A percentile compares a stretch with the other conserved stretches of the same genome.
Evolutionary conservation across 2,113 vertebrate genomes (phyloP).

Genomic region (Nicator chloris): DNA sequence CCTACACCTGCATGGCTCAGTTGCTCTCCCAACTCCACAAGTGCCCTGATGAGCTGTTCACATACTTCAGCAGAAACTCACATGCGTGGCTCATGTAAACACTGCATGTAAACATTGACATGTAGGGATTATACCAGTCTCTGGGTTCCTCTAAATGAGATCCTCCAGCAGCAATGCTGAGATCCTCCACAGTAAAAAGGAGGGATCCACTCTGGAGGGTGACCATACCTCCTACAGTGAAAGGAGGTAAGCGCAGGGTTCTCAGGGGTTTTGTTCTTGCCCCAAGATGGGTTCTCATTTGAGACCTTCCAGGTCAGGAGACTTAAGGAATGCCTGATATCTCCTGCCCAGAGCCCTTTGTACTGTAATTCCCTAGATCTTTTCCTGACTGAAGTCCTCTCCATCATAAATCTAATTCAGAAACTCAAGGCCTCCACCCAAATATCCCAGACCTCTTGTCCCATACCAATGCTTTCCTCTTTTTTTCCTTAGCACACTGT

Average conservation of each 20-base stretch:
- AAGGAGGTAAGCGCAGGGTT: neutral
- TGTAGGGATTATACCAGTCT: neutral
- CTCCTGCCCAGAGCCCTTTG: neutral
- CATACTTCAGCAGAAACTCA: neutral
- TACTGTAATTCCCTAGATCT: neutral
- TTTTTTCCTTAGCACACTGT: neutral
- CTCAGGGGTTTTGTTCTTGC: neutral
- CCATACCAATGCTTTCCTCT: neutral
- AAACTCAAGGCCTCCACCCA: neutral
- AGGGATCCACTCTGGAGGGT: neutral
- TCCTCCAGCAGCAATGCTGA: neutral
- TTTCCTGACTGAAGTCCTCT: neutral
- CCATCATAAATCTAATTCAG: neutral
- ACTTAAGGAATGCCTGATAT: neutral
- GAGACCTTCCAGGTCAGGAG: neutral
- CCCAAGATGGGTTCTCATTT: neutral
- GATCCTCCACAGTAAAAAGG: neutral
- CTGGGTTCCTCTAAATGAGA: neutral
- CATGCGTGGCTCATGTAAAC: fast-evolving
- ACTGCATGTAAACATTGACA: fast-evolving
- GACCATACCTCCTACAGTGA: neutral
- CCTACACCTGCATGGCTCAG: neutral
- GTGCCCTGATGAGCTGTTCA: neutral
- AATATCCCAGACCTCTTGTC: neutral
- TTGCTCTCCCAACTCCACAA: neutral